phyloP scores from a whole-genome alignment of 1,140 invertebrate genomes.

The Pseudobourletiella spinata region DNA sequence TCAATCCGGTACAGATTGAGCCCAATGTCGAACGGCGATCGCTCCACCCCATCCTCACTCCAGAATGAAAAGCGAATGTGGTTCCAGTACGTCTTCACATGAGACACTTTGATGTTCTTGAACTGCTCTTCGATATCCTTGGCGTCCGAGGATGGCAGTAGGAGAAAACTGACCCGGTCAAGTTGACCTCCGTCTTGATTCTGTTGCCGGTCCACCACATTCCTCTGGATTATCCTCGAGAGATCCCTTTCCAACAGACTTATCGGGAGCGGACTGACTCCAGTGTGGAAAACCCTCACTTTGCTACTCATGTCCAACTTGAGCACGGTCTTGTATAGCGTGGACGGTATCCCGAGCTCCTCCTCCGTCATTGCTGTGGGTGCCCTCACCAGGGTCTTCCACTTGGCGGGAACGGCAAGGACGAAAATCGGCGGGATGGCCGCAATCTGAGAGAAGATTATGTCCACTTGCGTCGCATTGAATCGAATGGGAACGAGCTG shows the following conservation, averaged over 20 bases:
- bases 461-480: conserved; percentile 33
- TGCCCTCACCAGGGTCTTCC: conserved; percentile 29
- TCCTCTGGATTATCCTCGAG: conserved; percentile 2
- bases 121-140: conserved; percentile 16
- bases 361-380: conserved; percentile 14
- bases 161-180: conserved; percentile 23
- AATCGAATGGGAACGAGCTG: conserved; percentile 28
- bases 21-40: conserved; percentile 2
- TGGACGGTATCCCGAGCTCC: conserved; percentile 8
- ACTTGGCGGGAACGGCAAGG: conserved; percentile 28
- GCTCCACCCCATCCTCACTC: neutral
- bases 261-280: conserved; percentile 23
- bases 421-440: conserved; percentile 34
- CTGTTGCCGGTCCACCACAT: neutral
- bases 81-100: conserved; percentile 36
- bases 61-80: conserved; percentile 20
- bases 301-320: conserved; percentile 28
- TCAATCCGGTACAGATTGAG: conserved; percentile 22
- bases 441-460: conserved; percentile 31
- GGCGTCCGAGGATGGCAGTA: conserved; percentile 22
- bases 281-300: conserved; percentile 32
- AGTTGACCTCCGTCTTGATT: neutral
- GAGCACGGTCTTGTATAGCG: conserved; percentile 34
- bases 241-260: conserved; percentile 30
- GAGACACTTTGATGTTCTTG: conserved; percentile 11